These are phyloP conservation scores for Meta bourneti DNA, from an alignment of 2,888 invertebrate genomes.

Conservation along the genomic window DNA sequence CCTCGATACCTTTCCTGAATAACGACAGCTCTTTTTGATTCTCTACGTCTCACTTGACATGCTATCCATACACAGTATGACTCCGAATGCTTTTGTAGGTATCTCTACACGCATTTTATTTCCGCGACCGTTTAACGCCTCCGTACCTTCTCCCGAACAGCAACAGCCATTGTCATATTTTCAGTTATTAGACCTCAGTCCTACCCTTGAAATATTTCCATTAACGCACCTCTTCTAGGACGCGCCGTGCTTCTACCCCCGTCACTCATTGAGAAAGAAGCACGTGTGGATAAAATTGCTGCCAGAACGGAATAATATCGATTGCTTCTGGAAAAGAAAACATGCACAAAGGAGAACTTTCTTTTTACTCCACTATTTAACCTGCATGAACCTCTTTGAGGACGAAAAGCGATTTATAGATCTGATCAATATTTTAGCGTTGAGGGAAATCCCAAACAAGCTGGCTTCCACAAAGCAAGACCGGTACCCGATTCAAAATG, in stretches of 20 bases:
- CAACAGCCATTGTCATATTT: too few species aligned
- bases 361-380: conserved; percentile 12
- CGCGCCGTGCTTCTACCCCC: not conserved
- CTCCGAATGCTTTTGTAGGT: too few species aligned
- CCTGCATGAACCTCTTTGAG: conserved; percentile 46
- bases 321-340: conserved; percentile 3
- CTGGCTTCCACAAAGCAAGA: not conserved
- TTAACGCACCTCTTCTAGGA: not conserved
- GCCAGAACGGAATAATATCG: conserved; percentile 28
- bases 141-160: too few species aligned
- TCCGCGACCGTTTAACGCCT: too few species aligned
- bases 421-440: conserved; percentile 41
- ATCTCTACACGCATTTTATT: too few species aligned
- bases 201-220: not conserved
- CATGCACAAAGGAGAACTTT: not conserved
- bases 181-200: too few species aligned
- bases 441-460: conserved; percentile 21
- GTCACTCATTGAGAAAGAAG: conserved; percentile 18
- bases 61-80: too few species aligned
- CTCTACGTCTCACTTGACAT: too few species aligned
- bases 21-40: too few species aligned
- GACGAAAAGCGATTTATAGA: not conserved
- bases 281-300: conserved; percentile 15
- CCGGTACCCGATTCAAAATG: too few species aligned
- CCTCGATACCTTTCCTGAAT: too few species aligned